Evolutionary conservation across 2,888 invertebrate genomes (phyloP).

Genomic region (Dasypolia templi): DNA sequence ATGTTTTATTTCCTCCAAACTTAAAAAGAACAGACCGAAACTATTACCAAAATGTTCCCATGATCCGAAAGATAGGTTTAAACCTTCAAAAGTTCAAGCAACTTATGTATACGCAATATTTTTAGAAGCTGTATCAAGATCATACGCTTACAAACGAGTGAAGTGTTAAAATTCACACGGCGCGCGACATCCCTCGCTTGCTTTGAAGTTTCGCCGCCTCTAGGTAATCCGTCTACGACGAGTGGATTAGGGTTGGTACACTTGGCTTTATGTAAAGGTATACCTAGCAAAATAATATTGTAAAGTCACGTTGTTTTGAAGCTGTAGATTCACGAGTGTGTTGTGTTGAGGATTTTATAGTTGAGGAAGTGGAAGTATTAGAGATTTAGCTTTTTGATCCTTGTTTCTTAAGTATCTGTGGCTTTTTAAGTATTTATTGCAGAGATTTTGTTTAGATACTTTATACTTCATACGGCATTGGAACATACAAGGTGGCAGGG

Average conservation of each 20-base stretch:
- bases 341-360: constrained; percentile 27
- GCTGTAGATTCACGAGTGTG: constrained; percentile 57
- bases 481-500: too few relatives aligned
- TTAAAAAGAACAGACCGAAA: constrained; percentile 17
- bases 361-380: constrained; percentile 29
- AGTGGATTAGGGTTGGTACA: constrained; percentile 71
- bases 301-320: constrained; percentile 60
- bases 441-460: too few relatives aligned
- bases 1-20: constrained; percentile 6
- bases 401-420: constrained; percentile 11
- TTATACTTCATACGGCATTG: too few relatives aligned
- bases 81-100: constrained; percentile 47
- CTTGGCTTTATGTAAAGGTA: constrained; percentile 41
- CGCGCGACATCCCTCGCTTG: constrained; percentile 73
- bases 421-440: too few relatives aligned
- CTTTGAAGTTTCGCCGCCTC: constrained; percentile 79
- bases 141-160: constrained; percentile 66
- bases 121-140: constrained; percentile 67
- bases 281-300: constrained; percentile 57
- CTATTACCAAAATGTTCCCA: constrained; percentile 27
- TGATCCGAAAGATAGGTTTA: constrained; percentile 42
- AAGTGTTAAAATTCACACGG: constrained; percentile 76
- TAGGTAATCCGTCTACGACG: constrained; percentile 74
- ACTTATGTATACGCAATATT: constrained; percentile 57
- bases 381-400: constrained; percentile 25